Evolutionary conservation across 2,797 vertebrate species (phyloP).

Genomic region (Enoplosus armatus): DNA sequence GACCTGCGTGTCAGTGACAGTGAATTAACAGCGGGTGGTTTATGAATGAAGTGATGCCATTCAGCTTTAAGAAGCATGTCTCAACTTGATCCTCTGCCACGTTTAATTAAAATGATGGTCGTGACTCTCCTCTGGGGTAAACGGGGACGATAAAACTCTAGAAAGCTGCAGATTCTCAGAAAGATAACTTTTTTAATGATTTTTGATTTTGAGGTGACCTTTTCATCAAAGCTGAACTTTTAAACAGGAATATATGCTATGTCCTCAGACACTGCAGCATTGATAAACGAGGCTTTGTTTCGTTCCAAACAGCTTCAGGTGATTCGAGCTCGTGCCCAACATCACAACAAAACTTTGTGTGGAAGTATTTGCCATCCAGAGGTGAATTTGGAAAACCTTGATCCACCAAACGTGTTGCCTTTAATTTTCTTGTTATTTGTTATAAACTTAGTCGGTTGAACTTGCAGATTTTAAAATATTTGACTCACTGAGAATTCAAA

Average conservation of each 20-base stretch:
- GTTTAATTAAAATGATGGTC: neutral
- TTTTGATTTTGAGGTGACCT: too few species aligned
- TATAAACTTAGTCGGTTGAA: neutral
- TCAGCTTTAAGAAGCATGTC: neutral
- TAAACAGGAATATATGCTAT: neutral
- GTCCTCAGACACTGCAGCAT: neutral
- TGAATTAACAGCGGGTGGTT: neutral
- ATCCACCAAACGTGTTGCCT: neutral
- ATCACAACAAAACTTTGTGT: neutral
- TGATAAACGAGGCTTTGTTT: neutral
- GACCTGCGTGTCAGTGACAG: neutral
- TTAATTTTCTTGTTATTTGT: neutral
- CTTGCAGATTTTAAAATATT: neutral
- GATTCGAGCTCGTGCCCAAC: neutral
- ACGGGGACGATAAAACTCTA: too few species aligned
- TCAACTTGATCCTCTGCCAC: neutral
- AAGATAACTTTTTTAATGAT: too few species aligned
- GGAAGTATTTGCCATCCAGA: neutral
- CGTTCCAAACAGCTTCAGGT: conserved; percentile 22
- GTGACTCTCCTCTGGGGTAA: neutral
- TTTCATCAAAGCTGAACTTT: conserved; percentile 29
- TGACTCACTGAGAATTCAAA: neutral
- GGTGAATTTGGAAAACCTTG: neutral
- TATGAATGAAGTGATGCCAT: too few species aligned
- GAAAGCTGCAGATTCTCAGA: too few species aligned